phyloP scores from a whole-genome alignment of 2,113 vertebrate genomes.

The Scophthalmus maximus region DNA sequence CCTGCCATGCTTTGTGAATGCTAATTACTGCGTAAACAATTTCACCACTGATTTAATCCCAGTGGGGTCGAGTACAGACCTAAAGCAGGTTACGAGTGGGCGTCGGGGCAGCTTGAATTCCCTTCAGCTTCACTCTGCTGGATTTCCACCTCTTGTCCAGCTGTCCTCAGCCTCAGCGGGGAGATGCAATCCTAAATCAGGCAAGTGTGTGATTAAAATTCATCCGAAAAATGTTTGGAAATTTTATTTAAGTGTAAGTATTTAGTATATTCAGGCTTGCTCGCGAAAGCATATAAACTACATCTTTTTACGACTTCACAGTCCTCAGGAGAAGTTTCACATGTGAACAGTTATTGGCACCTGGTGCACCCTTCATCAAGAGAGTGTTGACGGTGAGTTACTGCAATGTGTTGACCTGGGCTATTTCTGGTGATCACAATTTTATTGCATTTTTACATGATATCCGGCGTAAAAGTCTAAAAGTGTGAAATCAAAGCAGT shows the following conservation, averaged over 20 bases:
- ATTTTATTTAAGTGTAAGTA: neutral
- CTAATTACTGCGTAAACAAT: neutral
- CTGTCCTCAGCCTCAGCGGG: constrained; percentile 68
- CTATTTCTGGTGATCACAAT: neutral
- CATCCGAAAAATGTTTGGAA: neutral
- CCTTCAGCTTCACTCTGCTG: constrained; percentile 72
- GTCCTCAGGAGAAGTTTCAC: constrained; percentile 84
- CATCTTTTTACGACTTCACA: constrained; percentile 59
- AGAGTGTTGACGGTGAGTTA: constrained; percentile 86
- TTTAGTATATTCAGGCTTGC: neutral
- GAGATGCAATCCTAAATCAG: constrained; percentile 89
- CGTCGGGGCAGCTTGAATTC: constrained; percentile 81
- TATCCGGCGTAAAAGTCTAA: neutral
- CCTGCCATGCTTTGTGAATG: neutral
- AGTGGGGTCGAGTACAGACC: constrained; percentile 82
- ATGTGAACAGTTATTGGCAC: constrained; percentile 86
- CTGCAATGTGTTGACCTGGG: neutral
- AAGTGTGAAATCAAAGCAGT: too few species aligned
- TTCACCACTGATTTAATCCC: neutral
- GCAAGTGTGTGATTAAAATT: constrained; percentile 64
- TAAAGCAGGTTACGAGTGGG: constrained; percentile 73
- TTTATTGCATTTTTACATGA: neutral
- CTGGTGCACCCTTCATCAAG: constrained; percentile 86
- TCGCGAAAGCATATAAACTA: neutral
- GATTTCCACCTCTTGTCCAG: constrained; percentile 58